Conservation (phyloP, 1,140 invertebrate species). For the Lucilia sericata region DNA sequence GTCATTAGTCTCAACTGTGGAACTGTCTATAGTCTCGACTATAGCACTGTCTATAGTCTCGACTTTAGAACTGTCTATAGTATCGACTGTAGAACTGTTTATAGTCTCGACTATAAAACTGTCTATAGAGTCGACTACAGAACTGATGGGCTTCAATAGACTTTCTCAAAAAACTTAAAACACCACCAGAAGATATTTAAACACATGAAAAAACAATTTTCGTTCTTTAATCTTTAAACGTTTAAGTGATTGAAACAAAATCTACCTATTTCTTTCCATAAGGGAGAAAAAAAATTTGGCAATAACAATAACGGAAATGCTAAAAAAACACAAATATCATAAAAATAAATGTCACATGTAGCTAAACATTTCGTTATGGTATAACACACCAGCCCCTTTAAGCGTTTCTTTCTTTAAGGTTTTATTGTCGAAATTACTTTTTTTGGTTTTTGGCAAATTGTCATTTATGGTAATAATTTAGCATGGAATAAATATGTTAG, state of each 20-base stretch:
- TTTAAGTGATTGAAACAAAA: background rate
- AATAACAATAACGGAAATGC: background rate
- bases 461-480: background rate
- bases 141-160: no score
- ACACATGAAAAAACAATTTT: background rate
- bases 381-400: background rate
- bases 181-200: background rate
- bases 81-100: no score
- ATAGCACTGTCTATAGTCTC: no score
- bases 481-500: background rate
- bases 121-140: no score
- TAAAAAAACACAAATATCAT: background rate
- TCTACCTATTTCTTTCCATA: background rate
- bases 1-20: no score
- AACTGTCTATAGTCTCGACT: no score
- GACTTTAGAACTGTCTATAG: no score
- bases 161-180: background rate
- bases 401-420: background rate
- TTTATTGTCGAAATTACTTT: background rate
- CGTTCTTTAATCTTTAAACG: background rate
- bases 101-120: no score
- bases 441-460: slow-evolving; percentile 12
- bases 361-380: background rate
- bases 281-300: background rate
- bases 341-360: slow-evolving; percentile 26